Conservation (phyloP, 2,888 invertebrate genomes). For the Acanthopleura granulata region DNA sequence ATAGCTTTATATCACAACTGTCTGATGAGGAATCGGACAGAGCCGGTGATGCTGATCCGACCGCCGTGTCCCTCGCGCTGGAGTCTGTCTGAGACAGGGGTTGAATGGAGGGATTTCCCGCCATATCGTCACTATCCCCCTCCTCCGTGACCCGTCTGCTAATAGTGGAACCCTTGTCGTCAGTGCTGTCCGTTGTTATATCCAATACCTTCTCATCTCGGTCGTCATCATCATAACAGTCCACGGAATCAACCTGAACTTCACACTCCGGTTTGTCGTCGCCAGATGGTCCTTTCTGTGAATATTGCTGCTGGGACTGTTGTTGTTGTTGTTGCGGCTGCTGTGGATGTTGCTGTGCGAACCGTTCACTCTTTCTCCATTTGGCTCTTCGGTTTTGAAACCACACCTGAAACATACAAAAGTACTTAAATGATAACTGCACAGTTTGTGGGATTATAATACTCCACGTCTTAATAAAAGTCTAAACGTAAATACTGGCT, state of each 20-base stretch:
- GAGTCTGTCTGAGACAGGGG: no score
- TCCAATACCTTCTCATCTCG: constrained; percentile 15
- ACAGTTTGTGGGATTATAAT: no score
- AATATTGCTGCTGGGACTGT: background rate
- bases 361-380: constrained; percentile 67
- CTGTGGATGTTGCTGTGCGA: constrained; percentile 73
- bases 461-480: no score
- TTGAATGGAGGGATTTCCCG: no score
- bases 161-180: background rate
- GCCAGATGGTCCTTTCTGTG: background rate
- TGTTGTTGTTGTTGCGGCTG: constrained; percentile 13
- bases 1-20: background rate
- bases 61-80: no score
- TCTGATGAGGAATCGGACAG: background rate
- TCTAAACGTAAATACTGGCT: no score
- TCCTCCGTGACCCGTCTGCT: background rate
- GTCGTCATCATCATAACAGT: constrained; percentile 7
- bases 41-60: background rate
- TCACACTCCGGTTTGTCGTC: constrained; percentile 12
- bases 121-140: background rate
- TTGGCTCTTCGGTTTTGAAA: constrained; percentile 64
- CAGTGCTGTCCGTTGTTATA: background rate
- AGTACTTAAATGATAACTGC: no score
- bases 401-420: constrained; percentile 26
- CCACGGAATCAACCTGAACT: constrained; percentile 20